Base-by-base conservation (phyloP, 2,888 invertebrate species). In the Allophyes oxyacanthae region DNA sequence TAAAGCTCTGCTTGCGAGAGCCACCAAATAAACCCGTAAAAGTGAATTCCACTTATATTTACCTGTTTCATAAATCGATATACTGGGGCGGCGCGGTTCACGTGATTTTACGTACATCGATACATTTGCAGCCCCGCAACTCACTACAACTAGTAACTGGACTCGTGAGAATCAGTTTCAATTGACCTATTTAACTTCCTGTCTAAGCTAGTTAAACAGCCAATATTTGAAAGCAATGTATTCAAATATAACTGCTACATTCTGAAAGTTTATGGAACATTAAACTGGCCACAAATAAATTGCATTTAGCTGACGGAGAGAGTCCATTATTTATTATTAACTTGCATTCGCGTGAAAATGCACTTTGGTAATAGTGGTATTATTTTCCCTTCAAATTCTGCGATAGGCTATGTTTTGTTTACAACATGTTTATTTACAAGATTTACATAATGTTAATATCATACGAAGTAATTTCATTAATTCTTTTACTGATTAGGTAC, bases 31-130 rank as follows among this genome's bases (percentile, higher is more conserved):
- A n/a, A n/a, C n/a, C n/a, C n/a, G 20, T 20, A 7, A 38, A n/a
- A 33, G 38, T 46, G 11, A 49, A 56, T 49, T 51, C 14, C 45
- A 46, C 41, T 49, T 38, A 46, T 8, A 14, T n/a, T 48, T 43
- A 28, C 43, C 33, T 13, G 43, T 51, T 50, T 40, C 34, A 65
- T 65, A 65, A 66, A 52, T 65, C 25, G 26, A 53, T 66, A 32
- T 26, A 13, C 37, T 3, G 6, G 2, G 32, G 13, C 30, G 25
- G 42, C 15, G 15, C 41, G 15, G 32, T 53, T 46, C 3, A 46
- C 20, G 28, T 42, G 42, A 50, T 43, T 50, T 36, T 45, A 44
- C 8, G 38, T 20, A 13, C 34, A 32, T 38, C 51, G 46, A 33
- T 50, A 20, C 41, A 13, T 52, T 52, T 50, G 11, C 38, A 36